A percentile compares a stretch with the other conserved stretches of the same genome.
These are phyloP conservation scores for Coturnix japonica DNA, from an alignment of 2,113 vertebrate species.

Conservation along the genomic window DNA sequence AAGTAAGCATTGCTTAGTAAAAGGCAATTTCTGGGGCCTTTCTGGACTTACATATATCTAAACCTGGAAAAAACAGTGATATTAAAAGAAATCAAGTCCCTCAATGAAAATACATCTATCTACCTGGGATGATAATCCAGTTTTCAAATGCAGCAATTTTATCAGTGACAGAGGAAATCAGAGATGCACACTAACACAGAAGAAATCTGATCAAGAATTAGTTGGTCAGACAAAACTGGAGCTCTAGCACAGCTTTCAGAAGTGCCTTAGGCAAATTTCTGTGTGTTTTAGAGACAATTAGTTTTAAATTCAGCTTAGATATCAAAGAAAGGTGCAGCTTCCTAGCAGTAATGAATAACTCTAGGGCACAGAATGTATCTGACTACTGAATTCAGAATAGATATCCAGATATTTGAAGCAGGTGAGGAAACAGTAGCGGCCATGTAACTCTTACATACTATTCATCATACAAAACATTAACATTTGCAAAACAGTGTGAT, in stretches of 20 bases:
- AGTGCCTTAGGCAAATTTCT: background rate
- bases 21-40: background rate
- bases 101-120: background rate
- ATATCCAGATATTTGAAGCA: background rate
- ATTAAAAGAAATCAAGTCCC: background rate
- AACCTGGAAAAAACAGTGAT: background rate
- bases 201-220: background rate
- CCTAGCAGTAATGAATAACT: background rate
- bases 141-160: background rate
- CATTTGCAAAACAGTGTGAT: background rate
- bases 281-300: background rate
- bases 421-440: background rate
- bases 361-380: background rate
- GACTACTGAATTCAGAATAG: background rate
- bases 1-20: background rate
- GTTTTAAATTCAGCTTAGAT: background rate
- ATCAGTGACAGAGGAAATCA: background rate
- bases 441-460: background rate
- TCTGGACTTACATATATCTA: background rate
- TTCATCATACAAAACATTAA: background rate
- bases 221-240: background rate
- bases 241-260: background rate
- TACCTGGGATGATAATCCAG: background rate
- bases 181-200: background rate
- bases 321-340: background rate